Conservation (phyloP, 2,113 vertebrate species). For the Rallus limicola region DNA sequence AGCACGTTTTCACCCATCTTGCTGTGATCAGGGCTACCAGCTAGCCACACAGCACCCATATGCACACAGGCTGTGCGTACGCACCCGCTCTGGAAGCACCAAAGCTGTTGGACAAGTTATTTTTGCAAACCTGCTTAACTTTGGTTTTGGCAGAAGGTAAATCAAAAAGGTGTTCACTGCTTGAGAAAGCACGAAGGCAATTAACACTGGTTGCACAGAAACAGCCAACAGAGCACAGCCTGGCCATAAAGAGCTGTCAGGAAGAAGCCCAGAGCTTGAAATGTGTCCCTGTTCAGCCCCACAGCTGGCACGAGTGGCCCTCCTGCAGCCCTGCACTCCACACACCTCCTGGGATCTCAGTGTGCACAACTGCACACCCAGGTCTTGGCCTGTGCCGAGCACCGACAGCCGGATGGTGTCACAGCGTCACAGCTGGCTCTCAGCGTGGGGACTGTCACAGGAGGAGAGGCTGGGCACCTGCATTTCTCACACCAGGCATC, state of each 20-base stretch:
- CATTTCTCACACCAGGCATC: not conserved
- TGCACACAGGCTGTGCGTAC: not conserved
- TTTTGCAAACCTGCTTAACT: not conserved
- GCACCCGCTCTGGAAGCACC: accelerated
- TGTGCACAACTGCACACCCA: accelerated
- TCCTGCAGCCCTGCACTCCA: accelerated
- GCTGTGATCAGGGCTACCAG: not conserved
- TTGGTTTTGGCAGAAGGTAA: not conserved
- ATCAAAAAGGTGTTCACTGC: not conserved
- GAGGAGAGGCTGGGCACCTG: not conserved
- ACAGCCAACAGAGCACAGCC: not conserved
- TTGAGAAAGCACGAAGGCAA: not conserved
- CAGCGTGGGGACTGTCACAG: accelerated
- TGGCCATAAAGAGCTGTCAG: not conserved
- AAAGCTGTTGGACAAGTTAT: not conserved
- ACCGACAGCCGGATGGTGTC: not conserved
- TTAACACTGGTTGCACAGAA: not conserved
- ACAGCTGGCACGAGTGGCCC: accelerated
- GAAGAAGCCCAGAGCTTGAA: not conserved
- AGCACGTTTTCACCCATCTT: not conserved
- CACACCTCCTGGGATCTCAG: not conserved
- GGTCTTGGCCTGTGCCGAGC: not conserved
- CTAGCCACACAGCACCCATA: not conserved
- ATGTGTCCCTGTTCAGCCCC: accelerated
- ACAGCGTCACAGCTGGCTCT: accelerated